Base-by-base conservation (phyloP, 2,113 vertebrate genomes). In the Australoheros scitulus region DNA sequence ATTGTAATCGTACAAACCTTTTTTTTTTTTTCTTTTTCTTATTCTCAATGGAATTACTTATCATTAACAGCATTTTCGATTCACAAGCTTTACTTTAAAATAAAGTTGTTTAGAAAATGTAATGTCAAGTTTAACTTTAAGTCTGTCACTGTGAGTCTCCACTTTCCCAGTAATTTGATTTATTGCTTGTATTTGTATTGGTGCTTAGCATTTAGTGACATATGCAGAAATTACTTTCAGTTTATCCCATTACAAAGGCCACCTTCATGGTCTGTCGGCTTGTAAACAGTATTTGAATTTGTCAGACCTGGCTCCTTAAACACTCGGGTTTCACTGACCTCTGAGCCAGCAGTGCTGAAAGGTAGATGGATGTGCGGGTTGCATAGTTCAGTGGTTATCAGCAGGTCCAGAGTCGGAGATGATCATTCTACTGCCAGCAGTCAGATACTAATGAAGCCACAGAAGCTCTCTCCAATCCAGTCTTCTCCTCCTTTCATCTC, bases 371-470 rank as follows among this genome's bases (percentile, higher is more conserved):
- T 85, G 74, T 47, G 18, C 59, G n/a, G 47, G 38, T 84, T 20
- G 5, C 68, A 76, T 41, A 87, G 80, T 29, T 87, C 52, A 87
- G 63, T 52, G 61, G 58, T 79, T 84, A 82, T 77, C 64, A 78
- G 84, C 82, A 84, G 79, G 78, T 84, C 74, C 68, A 52, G 81
- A 85, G 80, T 91, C 76, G 83, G 78, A 38, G 77, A 82, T 38
- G 81, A 59, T 72, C 13, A 8, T 5, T 36, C 24, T 29, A 22
- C 75, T 61, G 61, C 47, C 55, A 38, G 86, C 64, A 61, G 77
- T 22, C 60, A 52, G 56, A 81, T 68, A 72, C 59, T 83, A 87
- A 83, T 85, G 87, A 89, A 86, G 75, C 77, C 41, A 11, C 75
- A n/a, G 50, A 24, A 76, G 29, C 60, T 61, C 20, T 65, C 47